Percentiles rank a stretch among this genome's conserved stretches.
These are phyloP conservation scores for Centropus bengalensis DNA, from an alignment of 2,113 vertebrate species.

Conservation along the genomic window DNA sequence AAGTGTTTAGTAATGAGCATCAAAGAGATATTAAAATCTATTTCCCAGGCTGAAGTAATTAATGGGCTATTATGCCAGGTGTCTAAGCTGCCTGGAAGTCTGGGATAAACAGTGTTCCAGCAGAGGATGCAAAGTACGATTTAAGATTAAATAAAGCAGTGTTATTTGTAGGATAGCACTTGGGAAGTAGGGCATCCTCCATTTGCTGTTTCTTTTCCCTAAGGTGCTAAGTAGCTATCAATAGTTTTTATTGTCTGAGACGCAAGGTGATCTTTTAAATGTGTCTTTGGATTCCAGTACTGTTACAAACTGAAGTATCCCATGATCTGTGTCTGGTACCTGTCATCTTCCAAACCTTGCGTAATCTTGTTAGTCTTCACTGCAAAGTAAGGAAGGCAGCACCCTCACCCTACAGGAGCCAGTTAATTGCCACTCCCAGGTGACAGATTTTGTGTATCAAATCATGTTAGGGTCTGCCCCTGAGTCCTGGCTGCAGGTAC, in stretches of 20 bases:
- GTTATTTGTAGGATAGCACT: neutral
- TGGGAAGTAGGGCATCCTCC: neutral
- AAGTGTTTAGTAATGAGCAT: slow-evolving; percentile 18
- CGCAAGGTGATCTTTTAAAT: neutral
- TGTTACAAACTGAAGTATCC: neutral
- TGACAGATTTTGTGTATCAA: neutral
- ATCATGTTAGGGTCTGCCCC: fast-evolving
- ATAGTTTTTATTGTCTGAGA: neutral
- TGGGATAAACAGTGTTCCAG: slow-evolving; percentile 17
- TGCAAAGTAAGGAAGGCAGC: neutral
- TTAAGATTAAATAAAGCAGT: neutral
- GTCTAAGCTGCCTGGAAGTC: neutral
- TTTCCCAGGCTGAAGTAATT: slow-evolving; percentile 50
- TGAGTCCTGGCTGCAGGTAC: neutral
- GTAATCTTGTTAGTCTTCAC: neutral
- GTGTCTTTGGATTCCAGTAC: neutral
- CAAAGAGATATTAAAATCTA: slow-evolving; percentile 34
- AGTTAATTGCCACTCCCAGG: neutral
- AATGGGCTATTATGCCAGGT: slow-evolving; percentile 52
- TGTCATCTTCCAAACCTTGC: neutral
- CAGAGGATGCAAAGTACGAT: neutral
- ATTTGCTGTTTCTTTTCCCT: neutral
- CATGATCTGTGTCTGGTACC: neutral
- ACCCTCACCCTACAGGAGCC: neutral
- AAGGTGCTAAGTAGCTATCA: neutral